Base-by-base conservation (phyloP, 2,888 invertebrate genomes). In the Stenotaenia linearis region DNA sequence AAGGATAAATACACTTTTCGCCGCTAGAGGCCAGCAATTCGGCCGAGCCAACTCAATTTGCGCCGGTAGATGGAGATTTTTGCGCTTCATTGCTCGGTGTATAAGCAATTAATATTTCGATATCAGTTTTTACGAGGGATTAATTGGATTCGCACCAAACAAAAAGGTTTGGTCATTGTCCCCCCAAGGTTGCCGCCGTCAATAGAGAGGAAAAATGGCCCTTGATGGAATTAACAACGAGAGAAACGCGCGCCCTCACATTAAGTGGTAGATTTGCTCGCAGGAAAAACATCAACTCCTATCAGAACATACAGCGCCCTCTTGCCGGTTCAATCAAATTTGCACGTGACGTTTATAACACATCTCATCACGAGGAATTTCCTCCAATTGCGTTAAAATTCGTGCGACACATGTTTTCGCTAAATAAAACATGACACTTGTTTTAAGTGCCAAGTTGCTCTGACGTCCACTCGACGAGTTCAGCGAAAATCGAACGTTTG, bases 231-330 rank as follows among this genome's bases (percentile, higher is more conserved):
- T 69, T 69, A 69, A 25, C 69, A 28, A 25, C 9, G 15, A 69
- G 56, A 56, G 56, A 56, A 56, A 56, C 56, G 21, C 23, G 56
- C 56, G 56, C 56, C 56, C 56, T 56, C 56, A 56, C 21, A 56
- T 69, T 25, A 69, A 69, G 28, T 28, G 69, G 6, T 69, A 28
- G 69, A 69, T 69, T 69, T 69, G 69, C 69, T 69, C 28, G 56
- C 69, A 28, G 69, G 69, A 69, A 69, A 61, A 69, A 69, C 69
- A 69, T 69, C 69, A 69, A 69, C 12, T 69, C 69, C 69, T 69
- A 69, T 69, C 69, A 69, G 69, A 25, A 28, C 69, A 69, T 25
- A 69, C 69, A 69, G 69, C 69, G 2, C 69, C 28, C 69, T 69
- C 28, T 69, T 28, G 69, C 28, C 12, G 69, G 69, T 69, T 69